Evolutionary conservation across 2,888 invertebrate genomes (phyloP), one percentile per base, ranked within the genome.

Genomic region (Tryphoninae sp.): DNA sequence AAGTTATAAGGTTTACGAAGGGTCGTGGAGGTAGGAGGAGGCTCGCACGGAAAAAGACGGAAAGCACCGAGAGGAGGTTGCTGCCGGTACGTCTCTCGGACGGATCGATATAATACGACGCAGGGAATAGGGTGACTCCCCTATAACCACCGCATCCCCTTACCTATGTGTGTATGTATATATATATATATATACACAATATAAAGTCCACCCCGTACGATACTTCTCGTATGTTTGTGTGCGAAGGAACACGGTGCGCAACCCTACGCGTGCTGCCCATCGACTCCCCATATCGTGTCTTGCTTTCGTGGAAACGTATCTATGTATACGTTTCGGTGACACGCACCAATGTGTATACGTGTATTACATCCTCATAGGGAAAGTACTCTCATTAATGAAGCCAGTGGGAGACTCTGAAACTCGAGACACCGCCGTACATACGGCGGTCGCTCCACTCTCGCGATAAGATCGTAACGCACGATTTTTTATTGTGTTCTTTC

Each of bases 21-120:
- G 45, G 45, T 45, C 11, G 45, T 45, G 7, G 33, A 33, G 33
- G 11, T 11, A 3, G 13, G 11, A 45, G 45, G 45, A 45, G 45
- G 42, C 8, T 6, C 23, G 16, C 26, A 62, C 40, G 61, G 68
- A 69, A 65, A 80, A 58, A 42, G 45, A 49, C 64, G 72, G 9
- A 62, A 81, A 59, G 73, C 61, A 85, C 85, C 86, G 86, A 87
- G 87, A 81, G 68, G 79, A 80, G 67, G 13, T 7, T 51, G 65
- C 78, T 49, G 62, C 72, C 55, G 67, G 82, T 84, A 82, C 84
- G 83, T 87, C 79, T 85, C 84, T 86, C 85, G 76, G 59, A 68
- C 80, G 83, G 86, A 87, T 87, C 87, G 83, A 87, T 87, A 86
- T 84, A 83, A 86, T 81, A 82, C 84, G 78, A 80, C 81, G 82